Percentiles rank a stretch among this genome's conserved stretches.
These are phyloP conservation scores for Tenualosa ilisha DNA, from an alignment of 2,797 vertebrate species.

Conservation along the genomic window DNA sequence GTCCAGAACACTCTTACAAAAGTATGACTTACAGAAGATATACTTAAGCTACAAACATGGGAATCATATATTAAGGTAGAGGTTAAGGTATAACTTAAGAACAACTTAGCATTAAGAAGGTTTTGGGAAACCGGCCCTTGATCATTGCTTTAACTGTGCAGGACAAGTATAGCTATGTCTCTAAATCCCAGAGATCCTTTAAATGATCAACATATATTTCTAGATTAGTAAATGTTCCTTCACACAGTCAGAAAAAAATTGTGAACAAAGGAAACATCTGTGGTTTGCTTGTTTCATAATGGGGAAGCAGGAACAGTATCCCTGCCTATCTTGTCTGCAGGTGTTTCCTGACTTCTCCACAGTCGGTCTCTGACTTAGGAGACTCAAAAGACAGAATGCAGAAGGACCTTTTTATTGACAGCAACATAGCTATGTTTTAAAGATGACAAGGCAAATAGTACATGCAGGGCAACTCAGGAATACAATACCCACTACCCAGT, in stretches of 20 bases:
- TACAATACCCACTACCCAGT: too few relatives aligned
- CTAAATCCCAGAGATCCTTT: neutral
- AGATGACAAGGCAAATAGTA: neutral
- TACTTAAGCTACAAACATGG: too few relatives aligned
- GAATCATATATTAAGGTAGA: too few relatives aligned
- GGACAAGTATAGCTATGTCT: neutral
- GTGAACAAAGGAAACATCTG: neutral
- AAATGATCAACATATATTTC: neutral
- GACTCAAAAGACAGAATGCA: neutral
- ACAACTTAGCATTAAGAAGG: too few relatives aligned
- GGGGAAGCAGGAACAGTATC: neutral
- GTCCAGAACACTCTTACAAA: too few relatives aligned
- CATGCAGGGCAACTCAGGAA: too few relatives aligned
- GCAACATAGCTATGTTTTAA: neutral
- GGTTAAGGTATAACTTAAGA: too few relatives aligned
- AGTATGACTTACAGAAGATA: too few relatives aligned
- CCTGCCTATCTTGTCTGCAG: neutral
- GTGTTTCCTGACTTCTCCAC: neutral
- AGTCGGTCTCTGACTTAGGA: neutral
- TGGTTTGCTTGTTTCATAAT: neutral
- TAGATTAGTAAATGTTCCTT: neutral
- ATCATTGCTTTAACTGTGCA: neutral
- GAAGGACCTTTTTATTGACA: neutral
- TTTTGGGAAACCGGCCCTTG: too few relatives aligned
- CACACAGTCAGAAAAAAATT: neutral